Base-by-base conservation (phyloP, 1,140 invertebrate species). In the Orchesella cincta region DNA sequence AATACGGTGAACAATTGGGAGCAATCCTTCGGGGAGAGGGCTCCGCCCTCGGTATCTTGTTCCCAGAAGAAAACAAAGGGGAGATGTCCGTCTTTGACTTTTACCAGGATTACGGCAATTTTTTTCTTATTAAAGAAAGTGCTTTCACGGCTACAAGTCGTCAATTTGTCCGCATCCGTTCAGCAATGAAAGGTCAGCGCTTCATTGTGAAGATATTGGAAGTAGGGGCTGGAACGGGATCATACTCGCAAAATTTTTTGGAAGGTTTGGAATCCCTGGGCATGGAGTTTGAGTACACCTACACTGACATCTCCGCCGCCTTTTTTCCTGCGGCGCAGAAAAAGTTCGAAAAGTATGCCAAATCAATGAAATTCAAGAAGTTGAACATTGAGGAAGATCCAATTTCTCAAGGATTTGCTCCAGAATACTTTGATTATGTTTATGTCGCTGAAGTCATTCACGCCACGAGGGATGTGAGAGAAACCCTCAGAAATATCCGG, bases 271-370 rank as follows among this genome's bases (percentile, higher is more conserved):
- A 36, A 46, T 34, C 3, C 2, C 16, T 12, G 3, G 35, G 35
- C 1, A 73, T 51, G 23, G 12, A 20, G 3, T 36, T 12, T 18
- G 71, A 73, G 28, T 78, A 67, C 57, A 57, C 46, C 1, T 78
- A 52, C 72, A 78, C 76, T 1, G 76, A 78, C 51, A 78, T 78
- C 31, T 78, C 76, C 18, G 71, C 76, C 1, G 35, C 73, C 20
- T 78, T 78, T 51, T 74, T 78, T 16, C 54, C 72, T 3, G 73
- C 46, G n/a, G 76, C 54, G 14, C 54, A 74, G 34, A 57, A 67
- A 51, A 57, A 57, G n/a, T 78, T 74, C 35, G 73, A 64, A 70
- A 39, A 74, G 20, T 29, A 34, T 18, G 31, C 34, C 26, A 33
- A 28, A 31, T 23, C 35, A 0, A 39, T 77, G 26, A 36, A 3